Evolutionary conservation across 2,888 invertebrate species (phyloP).

Genomic region (Orthonevra nobilis): DNA sequence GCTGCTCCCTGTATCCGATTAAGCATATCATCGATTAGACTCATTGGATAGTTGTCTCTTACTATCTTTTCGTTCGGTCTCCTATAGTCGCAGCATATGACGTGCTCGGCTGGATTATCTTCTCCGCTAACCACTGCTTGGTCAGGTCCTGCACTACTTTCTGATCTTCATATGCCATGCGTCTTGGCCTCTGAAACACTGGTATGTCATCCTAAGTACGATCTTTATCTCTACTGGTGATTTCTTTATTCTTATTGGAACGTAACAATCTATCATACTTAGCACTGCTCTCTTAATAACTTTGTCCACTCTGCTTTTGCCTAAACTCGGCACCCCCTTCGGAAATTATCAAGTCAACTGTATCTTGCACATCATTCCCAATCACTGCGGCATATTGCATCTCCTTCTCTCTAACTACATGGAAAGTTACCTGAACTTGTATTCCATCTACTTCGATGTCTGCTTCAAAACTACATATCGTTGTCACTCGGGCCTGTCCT

Average conservation of each 20-base stretch:
- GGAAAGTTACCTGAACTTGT: constrained; percentile 3
- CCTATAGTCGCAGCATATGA: constrained; percentile 34
- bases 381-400: constrained; percentile 9
- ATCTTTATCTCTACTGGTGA: constrained; percentile 24
- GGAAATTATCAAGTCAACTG: not conserved
- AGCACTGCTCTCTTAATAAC: not conserved
- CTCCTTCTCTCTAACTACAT: constrained; percentile 4
- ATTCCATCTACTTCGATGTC: constrained; percentile 3
- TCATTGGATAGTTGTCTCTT: constrained; percentile 19
- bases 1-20: constrained; percentile 37
- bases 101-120: not conserved
- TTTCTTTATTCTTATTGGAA: not conserved
- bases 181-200: constrained; percentile 15
- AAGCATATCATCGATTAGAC: constrained; percentile 16
- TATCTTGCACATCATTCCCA: not conserved
- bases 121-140: constrained; percentile 8
- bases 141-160: not conserved
- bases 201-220: constrained; percentile 5
- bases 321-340: constrained; percentile 10
- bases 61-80: constrained; percentile 4
- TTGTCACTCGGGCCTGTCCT: not conserved
- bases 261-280: not conserved
- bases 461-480: not conserved
- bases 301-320: constrained; percentile 3
- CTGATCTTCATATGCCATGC: constrained; percentile 8